These are phyloP conservation scores for Strigamia crassipes DNA, from an alignment of 2,888 invertebrate species.

Conservation along the genomic window DNA sequence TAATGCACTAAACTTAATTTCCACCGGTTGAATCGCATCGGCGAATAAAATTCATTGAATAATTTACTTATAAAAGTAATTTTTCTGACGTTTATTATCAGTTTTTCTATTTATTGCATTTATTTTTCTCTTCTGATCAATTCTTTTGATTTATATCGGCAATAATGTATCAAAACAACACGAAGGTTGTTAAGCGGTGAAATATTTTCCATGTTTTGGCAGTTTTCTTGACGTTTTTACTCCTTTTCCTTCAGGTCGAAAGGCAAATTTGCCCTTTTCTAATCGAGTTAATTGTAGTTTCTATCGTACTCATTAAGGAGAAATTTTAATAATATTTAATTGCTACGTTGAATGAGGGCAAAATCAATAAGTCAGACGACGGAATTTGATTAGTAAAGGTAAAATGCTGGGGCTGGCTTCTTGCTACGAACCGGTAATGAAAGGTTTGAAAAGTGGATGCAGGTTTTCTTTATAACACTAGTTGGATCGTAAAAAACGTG, in stretches of 20 bases:
- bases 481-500: slow-evolving; percentile 19
- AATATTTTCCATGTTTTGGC: neutral
- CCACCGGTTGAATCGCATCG: neutral
- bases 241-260: no score
- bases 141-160: neutral
- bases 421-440: neutral
- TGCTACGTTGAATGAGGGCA: neutral
- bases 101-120: neutral
- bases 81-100: neutral
- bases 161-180: neutral
- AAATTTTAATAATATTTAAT: slow-evolving; percentile 25
- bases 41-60: neutral
- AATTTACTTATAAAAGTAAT: neutral
- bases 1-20: neutral
- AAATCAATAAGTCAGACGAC: neutral
- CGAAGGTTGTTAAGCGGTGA: slow-evolving; percentile 2
- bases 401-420: neutral
- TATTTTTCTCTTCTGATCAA: neutral
- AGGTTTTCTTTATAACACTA: neutral
- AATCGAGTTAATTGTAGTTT: slow-evolving; percentile 8
- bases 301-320: neutral
- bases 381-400: slow-evolving; percentile 18
- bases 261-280: neutral
- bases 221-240: neutral
- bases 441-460: slow-evolving; percentile 1